Percentiles rank a stretch among this genome's conserved stretches.
These are phyloP conservation scores for Dryobota labecula DNA, from an alignment of 2,888 invertebrate species.

Conservation along the genomic window DNA sequence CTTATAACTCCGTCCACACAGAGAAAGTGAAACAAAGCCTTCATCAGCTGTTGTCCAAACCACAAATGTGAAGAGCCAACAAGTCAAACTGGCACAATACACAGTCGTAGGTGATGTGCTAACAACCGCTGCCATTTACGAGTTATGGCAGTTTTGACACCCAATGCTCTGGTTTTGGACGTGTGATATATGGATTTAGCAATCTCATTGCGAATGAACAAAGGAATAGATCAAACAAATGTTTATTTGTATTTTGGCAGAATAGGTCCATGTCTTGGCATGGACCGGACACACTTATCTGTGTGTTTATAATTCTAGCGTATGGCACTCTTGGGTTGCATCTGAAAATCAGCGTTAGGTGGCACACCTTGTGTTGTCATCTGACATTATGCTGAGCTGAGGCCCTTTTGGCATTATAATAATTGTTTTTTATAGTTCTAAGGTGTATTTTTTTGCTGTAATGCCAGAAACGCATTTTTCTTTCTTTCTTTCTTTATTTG, in stretches of 20 bases:
- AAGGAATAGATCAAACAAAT: too few relatives aligned
- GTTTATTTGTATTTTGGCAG: conserved; percentile 2
- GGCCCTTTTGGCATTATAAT: too few relatives aligned
- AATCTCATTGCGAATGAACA: conserved; percentile 15
- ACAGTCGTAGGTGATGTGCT: conserved; percentile 56
- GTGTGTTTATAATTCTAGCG: too few relatives aligned
- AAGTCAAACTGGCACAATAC: conserved; percentile 35
- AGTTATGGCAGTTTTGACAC: conserved; percentile 50
- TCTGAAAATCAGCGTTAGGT: too few relatives aligned
- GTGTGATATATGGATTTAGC: conserved; percentile 45
- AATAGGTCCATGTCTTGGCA: background rate
- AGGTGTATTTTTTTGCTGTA: too few relatives aligned
- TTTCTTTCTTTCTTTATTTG: too few relatives aligned
- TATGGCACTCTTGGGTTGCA: too few relatives aligned
- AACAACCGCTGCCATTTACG: conserved; percentile 50
- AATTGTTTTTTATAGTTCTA: too few relatives aligned
- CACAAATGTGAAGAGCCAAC: conserved; percentile 45
- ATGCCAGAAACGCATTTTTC: too few relatives aligned
- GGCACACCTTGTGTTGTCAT: too few relatives aligned
- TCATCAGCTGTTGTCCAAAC: conserved; percentile 32
- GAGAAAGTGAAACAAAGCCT: conserved; percentile 50
- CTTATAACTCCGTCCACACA: conserved; percentile 2
- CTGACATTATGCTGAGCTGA: too few relatives aligned
- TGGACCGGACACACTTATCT: too few relatives aligned
- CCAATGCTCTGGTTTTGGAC: conserved; percentile 48